Conservation (phyloP, 2,888 invertebrate species). For the Chironomus riparius region DNA sequence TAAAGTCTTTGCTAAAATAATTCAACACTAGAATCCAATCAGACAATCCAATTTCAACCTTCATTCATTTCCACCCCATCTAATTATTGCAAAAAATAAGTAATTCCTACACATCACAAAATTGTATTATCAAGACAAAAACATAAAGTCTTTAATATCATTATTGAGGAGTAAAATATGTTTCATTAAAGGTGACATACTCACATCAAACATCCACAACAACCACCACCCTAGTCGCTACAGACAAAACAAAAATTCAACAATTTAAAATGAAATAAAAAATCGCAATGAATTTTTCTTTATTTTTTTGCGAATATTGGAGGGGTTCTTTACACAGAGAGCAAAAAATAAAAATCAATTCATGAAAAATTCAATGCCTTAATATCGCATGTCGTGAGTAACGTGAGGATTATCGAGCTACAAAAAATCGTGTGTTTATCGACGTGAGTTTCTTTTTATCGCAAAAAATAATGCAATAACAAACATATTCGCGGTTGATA, state of each 20-base stretch:
- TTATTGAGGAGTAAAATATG: neutral
- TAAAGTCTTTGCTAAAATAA: no score
- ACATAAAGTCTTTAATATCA: neutral
- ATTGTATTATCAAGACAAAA: neutral
- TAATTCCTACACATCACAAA: neutral
- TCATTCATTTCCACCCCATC: neutral
- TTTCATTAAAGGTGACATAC: constrained; percentile 2
- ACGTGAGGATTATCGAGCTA: neutral
- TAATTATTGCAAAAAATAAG: constrained; percentile 14
- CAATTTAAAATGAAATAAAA: neutral
- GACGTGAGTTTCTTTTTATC: neutral
- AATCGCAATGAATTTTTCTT: neutral
- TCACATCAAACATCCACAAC: constrained; percentile 2
- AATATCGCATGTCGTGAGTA: neutral
- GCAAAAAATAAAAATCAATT: constrained; percentile 10
- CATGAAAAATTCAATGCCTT: constrained; percentile 20
- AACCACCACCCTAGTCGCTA: neutral
- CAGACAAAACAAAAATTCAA: neutral
- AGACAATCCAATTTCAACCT: neutral
- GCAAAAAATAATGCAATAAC: neutral
- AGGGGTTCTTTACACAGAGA: neutral
- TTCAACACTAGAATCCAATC: no score
- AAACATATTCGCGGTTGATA: no score
- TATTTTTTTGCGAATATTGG: neutral
- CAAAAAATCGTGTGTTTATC: no score